Evolutionary conservation across 2,888 invertebrate genomes (phyloP).

Genomic region (Scaeva pyrastri): DNA sequence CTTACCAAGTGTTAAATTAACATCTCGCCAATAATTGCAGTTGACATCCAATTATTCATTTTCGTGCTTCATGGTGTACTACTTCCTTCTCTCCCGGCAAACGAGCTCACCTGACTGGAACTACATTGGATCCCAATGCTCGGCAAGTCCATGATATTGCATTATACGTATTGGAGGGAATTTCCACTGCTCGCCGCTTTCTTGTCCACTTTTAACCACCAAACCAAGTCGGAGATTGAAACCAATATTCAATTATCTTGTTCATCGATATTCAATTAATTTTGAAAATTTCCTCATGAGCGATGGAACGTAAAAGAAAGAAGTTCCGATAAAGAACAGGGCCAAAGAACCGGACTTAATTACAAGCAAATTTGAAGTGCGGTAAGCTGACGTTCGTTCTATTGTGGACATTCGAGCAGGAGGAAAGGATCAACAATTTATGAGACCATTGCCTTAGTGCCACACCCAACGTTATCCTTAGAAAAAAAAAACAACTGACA

Average conservation of each 20-base stretch:
- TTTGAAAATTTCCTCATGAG: slow-evolving; percentile 73
- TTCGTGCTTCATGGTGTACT: slow-evolving; percentile 13
- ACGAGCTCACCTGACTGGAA: slow-evolving; percentile 45
- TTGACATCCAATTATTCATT: slow-evolving; percentile 68
- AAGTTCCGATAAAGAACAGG: not conserved
- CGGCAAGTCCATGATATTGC: slow-evolving; percentile 56
- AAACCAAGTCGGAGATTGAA: slow-evolving; percentile 58
- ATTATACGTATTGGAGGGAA: slow-evolving; percentile 14
- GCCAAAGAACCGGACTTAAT: slow-evolving; percentile 60
- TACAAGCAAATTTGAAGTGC: slow-evolving; percentile 59
- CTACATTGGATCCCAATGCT: slow-evolving; percentile 36
- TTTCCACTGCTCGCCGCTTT: not conserved
- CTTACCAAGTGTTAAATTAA: slow-evolving; percentile 74
- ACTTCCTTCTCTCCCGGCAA: slow-evolving; percentile 14
- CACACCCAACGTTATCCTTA: not conserved
- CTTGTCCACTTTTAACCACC: slow-evolving; percentile 47
- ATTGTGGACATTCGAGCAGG: not conserved
- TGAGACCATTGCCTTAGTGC: not conserved
- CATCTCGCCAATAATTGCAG: slow-evolving; percentile 54
- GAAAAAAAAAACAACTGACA: slow-evolving; percentile 32
- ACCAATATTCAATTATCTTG: slow-evolving; percentile 76
- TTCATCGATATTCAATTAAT: slow-evolving; percentile 76
- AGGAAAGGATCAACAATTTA: slow-evolving; percentile 60
- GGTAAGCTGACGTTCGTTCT: slow-evolving; percentile 49
- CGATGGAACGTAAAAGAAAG: slow-evolving; percentile 57